Evolutionary conservation across 2,888 invertebrate species (phyloP), one percentile per base, ranked within the genome.

Genomic region (Tolmerus cingulatus): DNA sequence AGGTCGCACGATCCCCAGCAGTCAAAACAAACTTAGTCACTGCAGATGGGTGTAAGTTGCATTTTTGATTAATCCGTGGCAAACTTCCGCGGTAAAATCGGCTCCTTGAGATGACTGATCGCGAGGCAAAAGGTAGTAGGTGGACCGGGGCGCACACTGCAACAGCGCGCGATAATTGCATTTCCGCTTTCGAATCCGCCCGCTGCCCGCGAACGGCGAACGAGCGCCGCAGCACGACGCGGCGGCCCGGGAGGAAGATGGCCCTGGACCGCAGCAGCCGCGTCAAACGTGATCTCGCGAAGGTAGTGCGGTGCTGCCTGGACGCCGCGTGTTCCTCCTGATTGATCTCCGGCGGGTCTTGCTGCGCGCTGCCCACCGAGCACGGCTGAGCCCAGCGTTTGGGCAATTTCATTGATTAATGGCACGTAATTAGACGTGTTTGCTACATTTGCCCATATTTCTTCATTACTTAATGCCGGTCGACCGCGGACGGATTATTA

Each of bases 331-430:
- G 86, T 77, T 55, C 51, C 76, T 86, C 43, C 46, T 43, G 74
- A 86, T 76, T 37, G 34, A 77, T 86, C 76, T 86, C 23, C 19
- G 19, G 30, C 76, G 77, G 76, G 51, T 51, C 51, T 77, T 76
- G 27, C 51, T 86, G 66, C 37, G 55, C 12, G 43, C 16, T 55
- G 37, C 51, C 57, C 57, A 66, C 57, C 55, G 27, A 85, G 43
- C 74, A 74, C 74, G 74, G n/a, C 46, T 43, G 46, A 43, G 74
- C 85, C 51, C 23, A 74, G 77, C 55, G 51, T 90, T 90, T 91
- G 91, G 90, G 91, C 91, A 91, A 91, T 91, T 91, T 92, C 90
- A 92, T 92, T 92, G 92, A 92, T 92, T 91, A 92, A 92, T 92
- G 92, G 91, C 90, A 91, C 91, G 91, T 92, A 92, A 92, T 92